Conservation (phyloP, 2,888 invertebrate species). For the Apotomis capreana region DNA sequence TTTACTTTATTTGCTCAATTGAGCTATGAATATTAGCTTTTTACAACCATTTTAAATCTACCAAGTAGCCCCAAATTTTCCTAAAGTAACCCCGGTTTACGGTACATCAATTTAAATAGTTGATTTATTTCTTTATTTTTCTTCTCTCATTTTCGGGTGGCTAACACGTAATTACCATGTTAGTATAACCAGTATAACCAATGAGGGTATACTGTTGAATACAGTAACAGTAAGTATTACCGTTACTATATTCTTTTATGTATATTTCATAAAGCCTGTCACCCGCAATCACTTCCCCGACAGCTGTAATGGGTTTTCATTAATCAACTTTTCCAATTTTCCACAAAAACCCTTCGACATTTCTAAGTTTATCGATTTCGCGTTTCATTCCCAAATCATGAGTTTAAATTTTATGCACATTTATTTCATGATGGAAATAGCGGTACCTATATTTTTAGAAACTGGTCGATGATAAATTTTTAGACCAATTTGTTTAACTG, state of each 20-base stretch:
- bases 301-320: conserved; percentile 66
- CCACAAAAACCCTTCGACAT: conserved; percentile 58
- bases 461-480: no score
- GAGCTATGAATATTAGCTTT: no score
- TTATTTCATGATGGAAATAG: background rate
- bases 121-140: no score
- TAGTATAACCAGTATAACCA: no score
- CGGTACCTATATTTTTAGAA: background rate
- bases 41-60: no score
- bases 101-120: no score
- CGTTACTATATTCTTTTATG: background rate
- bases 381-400: conserved; percentile 14
- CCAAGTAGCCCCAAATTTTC: no score
- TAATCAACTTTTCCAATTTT: conserved; percentile 80
- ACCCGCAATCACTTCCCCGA: conserved; percentile 56
- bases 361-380: conserved; percentile 52
- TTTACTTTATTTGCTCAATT: no score
- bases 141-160: background rate
- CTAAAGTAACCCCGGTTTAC: no score
- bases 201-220: no score
- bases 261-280: conserved; percentile 44
- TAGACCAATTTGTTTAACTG: no score
- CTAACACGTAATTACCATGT: background rate
- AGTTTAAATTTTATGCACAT: conserved; percentile 25
- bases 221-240: no score